Conservation (phyloP, 2,113 vertebrate genomes). For the Eptesicus fuscus region DNA sequence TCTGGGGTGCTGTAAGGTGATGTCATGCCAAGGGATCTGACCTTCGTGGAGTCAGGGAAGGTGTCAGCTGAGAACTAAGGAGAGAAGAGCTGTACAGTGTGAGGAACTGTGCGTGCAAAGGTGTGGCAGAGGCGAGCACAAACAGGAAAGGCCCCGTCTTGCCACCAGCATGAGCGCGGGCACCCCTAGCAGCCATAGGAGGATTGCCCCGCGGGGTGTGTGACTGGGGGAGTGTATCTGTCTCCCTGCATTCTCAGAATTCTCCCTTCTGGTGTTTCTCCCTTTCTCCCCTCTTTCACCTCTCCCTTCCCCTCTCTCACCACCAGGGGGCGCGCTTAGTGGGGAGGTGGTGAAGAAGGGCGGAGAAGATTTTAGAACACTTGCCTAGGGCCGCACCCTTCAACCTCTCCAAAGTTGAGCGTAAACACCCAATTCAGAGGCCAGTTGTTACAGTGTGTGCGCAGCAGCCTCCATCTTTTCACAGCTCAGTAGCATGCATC, state of each 20-base stretch:
- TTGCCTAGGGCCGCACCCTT: neutral
- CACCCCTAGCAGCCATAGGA: neutral
- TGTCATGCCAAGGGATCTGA: neutral
- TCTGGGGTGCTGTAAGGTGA: neutral
- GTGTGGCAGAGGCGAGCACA: neutral
- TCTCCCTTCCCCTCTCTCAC: neutral
- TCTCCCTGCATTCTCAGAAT: neutral
- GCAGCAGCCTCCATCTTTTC: neutral
- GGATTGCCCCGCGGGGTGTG: neutral
- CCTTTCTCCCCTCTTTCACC: neutral
- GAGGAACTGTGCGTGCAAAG: neutral
- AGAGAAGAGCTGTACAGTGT: neutral
- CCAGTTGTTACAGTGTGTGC: fast-evolving
- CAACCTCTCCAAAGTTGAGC: neutral
- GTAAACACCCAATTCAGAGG: neutral
- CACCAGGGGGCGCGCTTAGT: constrained; percentile 20
- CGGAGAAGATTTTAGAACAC: neutral
- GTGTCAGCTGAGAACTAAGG: neutral
- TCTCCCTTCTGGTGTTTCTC: neutral
- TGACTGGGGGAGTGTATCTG: neutral
- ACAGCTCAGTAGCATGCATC: neutral
- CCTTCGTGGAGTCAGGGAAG: neutral
- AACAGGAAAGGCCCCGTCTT: neutral
- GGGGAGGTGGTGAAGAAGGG: neutral
- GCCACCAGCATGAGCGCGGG: neutral